A percentile compares a stretch with the other conserved stretches of the same genome.
Conservation (phyloP, 2,888 invertebrate species). For the Hirtodrosophila trivittata region DNA sequence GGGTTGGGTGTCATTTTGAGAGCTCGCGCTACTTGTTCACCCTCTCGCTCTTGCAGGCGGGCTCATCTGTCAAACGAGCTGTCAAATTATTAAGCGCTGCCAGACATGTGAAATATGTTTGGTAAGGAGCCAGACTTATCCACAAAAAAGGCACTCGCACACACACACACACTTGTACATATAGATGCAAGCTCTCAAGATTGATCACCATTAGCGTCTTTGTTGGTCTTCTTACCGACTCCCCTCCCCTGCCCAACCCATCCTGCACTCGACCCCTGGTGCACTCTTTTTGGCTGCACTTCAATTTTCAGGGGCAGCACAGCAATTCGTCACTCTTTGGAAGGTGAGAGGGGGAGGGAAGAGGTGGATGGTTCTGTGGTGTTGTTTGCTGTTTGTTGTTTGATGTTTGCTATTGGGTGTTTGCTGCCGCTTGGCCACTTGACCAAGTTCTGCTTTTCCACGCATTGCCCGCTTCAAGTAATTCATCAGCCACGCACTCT, state of each 20-base stretch:
- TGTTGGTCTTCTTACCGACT: slow-evolving; percentile 8
- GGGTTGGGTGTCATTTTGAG: slow-evolving; percentile 26
- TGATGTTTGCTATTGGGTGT: slow-evolving; percentile 2
- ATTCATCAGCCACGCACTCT: slow-evolving; percentile 74
- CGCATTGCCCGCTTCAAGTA: slow-evolving; percentile 47
- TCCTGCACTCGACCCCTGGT: slow-evolving; percentile 9
- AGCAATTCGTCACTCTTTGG: slow-evolving; percentile 61
- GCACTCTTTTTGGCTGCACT: slow-evolving; percentile 47
- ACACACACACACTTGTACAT: slow-evolving; percentile 1
- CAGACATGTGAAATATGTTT: slow-evolving; percentile 71
- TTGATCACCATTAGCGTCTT: slow-evolving; percentile 67
- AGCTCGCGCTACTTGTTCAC: slow-evolving; percentile 35
- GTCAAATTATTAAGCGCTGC: slow-evolving; percentile 76
- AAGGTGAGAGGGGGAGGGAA: not conserved
- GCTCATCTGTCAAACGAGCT: slow-evolving; percentile 71
- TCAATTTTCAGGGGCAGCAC: slow-evolving; percentile 68
- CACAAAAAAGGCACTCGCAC: no score
- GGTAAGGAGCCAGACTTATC: slow-evolving; percentile 39
- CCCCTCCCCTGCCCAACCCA: not conserved
- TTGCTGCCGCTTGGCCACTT: slow-evolving; percentile 40
- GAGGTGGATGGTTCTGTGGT: not conserved
- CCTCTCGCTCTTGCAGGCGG: slow-evolving; percentile 28
- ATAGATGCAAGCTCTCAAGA: slow-evolving; percentile 55
- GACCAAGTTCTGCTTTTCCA: slow-evolving; percentile 49
- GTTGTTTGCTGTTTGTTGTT: slow-evolving; percentile 13